Base-by-base conservation (phyloP, 2,797 vertebrate species). In the Gallinago stenura region DNA sequence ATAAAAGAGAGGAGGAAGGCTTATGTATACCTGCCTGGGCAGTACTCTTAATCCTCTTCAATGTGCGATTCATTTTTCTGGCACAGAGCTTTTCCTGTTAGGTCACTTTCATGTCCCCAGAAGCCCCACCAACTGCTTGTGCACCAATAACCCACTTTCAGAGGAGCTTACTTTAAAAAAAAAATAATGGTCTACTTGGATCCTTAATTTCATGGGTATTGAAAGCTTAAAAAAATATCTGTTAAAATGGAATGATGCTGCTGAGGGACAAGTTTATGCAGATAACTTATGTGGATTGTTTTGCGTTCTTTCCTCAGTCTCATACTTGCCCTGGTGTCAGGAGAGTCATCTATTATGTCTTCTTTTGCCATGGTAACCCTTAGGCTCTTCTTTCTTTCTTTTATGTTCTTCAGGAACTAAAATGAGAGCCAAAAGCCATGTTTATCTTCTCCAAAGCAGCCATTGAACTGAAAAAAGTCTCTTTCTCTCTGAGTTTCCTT, bases 381-480 rank as follows among this genome's bases (percentile, higher is more conserved):
- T 60, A 82, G 12, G 10, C 17, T 76, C 35, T 57, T 77, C 51
- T 85, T 75, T 72, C 48, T 87, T 62, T 76, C 31, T 86, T 80
- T 37, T 33, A 1, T 56, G 25, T 51, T 70, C 45, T 91, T 68
- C 66, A 39, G 46, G 22, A 90, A 45, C 26, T 56, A 61, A 91
- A 91, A 64, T 57, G 10, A 76, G 15, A 89, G 12, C 3, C 2
- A 2, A 43, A 83, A 85, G 46, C 89, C 50, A 43, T 50, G n/a
- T 72, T 87, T 66, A 21, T 50, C n/a, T 77, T 77, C 39, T 88
- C 46, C 28, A 76, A 81, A 78, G 43, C 19, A 77, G 12, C 14
- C 45, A 56, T 0, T 83, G 79, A 94, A 85, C 71, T 83, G 71
- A 48, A 93, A 93, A 94, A 88, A 91, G 6, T 4, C 25, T 7